Conservation (phyloP, 2,888 invertebrate genomes). For the Brachynemurus nebulosus region DNA sequence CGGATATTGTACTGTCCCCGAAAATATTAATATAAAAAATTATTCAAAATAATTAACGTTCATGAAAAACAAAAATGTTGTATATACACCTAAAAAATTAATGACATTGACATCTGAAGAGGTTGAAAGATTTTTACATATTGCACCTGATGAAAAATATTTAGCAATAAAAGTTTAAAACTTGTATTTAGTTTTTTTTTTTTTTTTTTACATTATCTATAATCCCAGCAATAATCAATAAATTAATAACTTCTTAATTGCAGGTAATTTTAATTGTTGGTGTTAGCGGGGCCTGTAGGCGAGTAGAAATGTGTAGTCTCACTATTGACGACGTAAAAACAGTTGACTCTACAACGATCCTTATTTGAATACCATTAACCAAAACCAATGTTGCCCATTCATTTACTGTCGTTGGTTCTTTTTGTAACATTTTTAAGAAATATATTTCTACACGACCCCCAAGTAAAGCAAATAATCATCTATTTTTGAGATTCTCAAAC, state of each 20-base stretch:
- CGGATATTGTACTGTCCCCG: too few relatives aligned
- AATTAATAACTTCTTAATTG: background rate
- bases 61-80: slow-evolving; percentile 8
- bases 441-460: background rate
- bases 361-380: background rate
- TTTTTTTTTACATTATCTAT: background rate
- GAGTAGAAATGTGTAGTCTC: slow-evolving; percentile 1
- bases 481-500: slow-evolving; percentile 1
- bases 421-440: background rate
- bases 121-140: slow-evolving; percentile 10
- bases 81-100: slow-evolving; percentile 9
- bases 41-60: too few relatives aligned
- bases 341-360: background rate
- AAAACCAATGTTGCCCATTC: background rate
- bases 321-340: background rate
- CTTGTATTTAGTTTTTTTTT: background rate
- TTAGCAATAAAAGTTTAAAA: background rate
- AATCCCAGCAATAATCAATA: background rate
- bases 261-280: slow-evolving; percentile 8
- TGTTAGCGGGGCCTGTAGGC: slow-evolving; percentile 7
- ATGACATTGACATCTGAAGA: slow-evolving; percentile 7
- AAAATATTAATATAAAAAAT: too few relatives aligned
- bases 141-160: slow-evolving; percentile 9
- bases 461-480: background rate
- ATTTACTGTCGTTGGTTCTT: background rate